Evolutionary conservation across 2,797 vertebrate genomes (phyloP).

Genomic region (Chiloscyllium punctatum): DNA sequence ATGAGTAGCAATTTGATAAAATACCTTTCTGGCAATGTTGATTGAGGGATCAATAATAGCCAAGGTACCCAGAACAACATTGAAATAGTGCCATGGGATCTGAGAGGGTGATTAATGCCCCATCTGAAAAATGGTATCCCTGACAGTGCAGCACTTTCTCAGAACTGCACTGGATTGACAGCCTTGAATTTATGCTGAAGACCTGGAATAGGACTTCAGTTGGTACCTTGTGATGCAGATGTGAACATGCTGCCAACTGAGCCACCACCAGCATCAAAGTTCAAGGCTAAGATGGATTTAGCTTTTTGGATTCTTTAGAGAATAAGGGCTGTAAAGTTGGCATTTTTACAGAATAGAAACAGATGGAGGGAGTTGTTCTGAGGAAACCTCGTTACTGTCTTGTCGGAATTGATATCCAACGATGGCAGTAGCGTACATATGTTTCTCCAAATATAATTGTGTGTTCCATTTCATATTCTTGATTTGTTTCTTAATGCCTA

Average conservation of each 20-base stretch:
- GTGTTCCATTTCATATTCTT: neutral
- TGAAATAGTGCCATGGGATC: neutral
- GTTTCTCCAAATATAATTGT: neutral
- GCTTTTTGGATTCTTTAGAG: neutral
- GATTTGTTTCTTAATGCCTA: neutral
- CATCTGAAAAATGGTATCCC: neutral
- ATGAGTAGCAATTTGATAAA: neutral
- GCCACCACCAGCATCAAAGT: neutral
- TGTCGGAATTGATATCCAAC: neutral
- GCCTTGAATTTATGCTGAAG: no score
- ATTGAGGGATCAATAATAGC: neutral
- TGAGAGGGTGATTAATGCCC: neutral
- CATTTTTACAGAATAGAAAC: no score
- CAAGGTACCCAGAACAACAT: neutral
- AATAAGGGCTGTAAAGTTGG: neutral
- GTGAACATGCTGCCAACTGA: neutral
- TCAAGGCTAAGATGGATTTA: neutral
- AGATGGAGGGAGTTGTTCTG: no score
- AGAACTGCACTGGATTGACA: neutral
- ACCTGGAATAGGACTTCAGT: neutral
- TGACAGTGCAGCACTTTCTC: neutral
- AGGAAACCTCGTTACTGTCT: neutral
- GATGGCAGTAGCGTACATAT: no score
- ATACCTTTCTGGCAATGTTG: neutral
- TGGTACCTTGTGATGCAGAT: neutral